Percentiles rank a stretch among this genome's conserved stretches.
Conservation (phyloP, 2,888 invertebrate species). For the Nymphalis urticae region DNA sequence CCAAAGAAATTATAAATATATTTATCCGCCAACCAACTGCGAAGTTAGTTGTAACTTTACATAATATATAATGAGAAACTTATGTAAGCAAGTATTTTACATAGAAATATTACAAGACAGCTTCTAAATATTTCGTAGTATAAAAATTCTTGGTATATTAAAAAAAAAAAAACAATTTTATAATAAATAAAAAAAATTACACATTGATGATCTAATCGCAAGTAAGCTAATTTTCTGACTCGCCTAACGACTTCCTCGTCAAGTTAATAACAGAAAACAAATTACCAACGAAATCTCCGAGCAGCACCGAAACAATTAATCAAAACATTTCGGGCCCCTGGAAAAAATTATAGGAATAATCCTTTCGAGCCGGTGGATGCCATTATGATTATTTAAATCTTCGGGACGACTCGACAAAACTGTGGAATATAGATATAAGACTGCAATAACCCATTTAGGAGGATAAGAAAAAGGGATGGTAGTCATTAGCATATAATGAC, state of each 20-base stretch:
- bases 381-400: constrained; percentile 79
- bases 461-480: constrained; percentile 83
- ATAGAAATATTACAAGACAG: neutral
- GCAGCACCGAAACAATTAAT: constrained; percentile 71
- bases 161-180: constrained; percentile 4
- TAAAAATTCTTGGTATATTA: neutral
- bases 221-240: constrained; percentile 61
- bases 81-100: neutral
- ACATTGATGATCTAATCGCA: constrained; percentile 22
- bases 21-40: no score
- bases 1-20: no score
- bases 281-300: constrained; percentile 66
- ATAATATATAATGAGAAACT: neutral
- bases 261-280: constrained; percentile 78
- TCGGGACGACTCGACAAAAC: constrained; percentile 69
- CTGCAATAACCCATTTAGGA: constrained; percentile 79
- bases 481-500: constrained; percentile 85
- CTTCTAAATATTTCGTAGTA: neutral
- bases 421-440: constrained; percentile 75
- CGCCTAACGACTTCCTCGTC: constrained; percentile 72
- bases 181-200: constrained; percentile 19
- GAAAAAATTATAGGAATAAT: constrained; percentile 66
- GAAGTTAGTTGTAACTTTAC: neutral
- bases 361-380: constrained; percentile 55
- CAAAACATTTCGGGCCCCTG: constrained; percentile 60